These are phyloP conservation scores for Halcyon leucocephala DNA, from an alignment of 2,797 vertebrate species.

Conservation along the genomic window DNA sequence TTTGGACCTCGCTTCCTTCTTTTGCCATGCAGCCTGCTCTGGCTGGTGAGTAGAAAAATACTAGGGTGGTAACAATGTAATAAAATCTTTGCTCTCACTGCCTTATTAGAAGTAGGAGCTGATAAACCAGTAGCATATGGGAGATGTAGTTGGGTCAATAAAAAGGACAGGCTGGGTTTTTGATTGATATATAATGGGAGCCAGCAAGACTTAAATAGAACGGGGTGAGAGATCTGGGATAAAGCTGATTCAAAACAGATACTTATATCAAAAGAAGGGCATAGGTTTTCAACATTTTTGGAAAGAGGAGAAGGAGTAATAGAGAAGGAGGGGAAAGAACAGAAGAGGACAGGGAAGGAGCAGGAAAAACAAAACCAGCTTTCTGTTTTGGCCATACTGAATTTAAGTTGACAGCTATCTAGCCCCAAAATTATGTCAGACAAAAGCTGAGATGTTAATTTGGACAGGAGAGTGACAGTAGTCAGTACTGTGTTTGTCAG, in stretches of 20 bases:
- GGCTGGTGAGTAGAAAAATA: background rate
- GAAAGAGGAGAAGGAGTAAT: background rate
- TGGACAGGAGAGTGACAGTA: constrained; percentile 8
- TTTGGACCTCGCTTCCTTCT: background rate
- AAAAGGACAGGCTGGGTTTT: background rate
- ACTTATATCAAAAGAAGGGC: background rate
- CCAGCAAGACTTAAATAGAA: background rate
- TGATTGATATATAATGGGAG: background rate
- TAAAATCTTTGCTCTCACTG: background rate
- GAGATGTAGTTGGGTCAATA: background rate
- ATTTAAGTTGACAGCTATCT: background rate
- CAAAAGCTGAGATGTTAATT: background rate
- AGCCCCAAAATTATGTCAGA: background rate
- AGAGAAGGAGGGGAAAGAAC: background rate
- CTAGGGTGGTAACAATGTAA: background rate
- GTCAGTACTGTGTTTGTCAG: background rate
- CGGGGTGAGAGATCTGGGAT: background rate
- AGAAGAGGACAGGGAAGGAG: background rate
- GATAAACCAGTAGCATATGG: background rate
- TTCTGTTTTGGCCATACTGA: background rate
- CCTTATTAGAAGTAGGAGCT: background rate
- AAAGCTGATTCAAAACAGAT: background rate
- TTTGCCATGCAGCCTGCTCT: background rate
- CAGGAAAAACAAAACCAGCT: background rate
- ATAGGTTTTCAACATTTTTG: background rate